A percentile compares a stretch with the other conserved stretches of the same genome.
Conservation (phyloP, 2,113 vertebrate species). For the Seriola dumerili region DNA sequence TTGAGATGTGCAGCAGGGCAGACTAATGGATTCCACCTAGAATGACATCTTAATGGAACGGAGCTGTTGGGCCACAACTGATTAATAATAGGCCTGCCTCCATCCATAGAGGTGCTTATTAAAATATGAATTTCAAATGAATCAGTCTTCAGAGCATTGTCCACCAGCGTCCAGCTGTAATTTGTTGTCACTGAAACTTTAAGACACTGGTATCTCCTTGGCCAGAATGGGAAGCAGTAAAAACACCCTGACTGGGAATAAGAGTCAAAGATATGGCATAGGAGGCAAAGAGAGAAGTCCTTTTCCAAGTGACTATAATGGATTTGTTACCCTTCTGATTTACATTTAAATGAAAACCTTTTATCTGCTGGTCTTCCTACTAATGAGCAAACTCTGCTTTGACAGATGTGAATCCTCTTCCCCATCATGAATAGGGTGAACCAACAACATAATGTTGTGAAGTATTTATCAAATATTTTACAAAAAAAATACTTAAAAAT, state of each 20-base stretch:
- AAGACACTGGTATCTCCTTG: slow-evolving; percentile 44
- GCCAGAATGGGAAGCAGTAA: slow-evolving; percentile 57
- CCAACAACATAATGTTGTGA: slow-evolving; percentile 7
- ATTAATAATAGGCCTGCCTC: slow-evolving; percentile 61
- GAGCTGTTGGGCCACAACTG: slow-evolving; percentile 60
- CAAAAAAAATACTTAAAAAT: neutral
- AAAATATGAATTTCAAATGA: slow-evolving; percentile 73
- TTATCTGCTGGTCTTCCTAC: slow-evolving; percentile 78
- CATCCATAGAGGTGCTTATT: slow-evolving; percentile 56
- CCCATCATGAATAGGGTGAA: slow-evolving; percentile 34
- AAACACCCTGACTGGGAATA: slow-evolving; percentile 56
- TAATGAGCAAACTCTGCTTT: slow-evolving; percentile 66
- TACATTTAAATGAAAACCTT: slow-evolving; percentile 85
- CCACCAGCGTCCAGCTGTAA: slow-evolving; percentile 52
- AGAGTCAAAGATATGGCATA: slow-evolving; percentile 66
- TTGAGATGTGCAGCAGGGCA: slow-evolving; percentile 56
- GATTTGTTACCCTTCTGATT: slow-evolving; percentile 83
- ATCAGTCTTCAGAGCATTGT: slow-evolving; percentile 51
- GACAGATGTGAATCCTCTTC: slow-evolving; percentile 64
- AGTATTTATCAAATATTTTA: neutral
- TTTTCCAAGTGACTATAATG: slow-evolving; percentile 77
- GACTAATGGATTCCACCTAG: slow-evolving; percentile 66
- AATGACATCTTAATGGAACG: slow-evolving; percentile 67
- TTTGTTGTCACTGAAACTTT: slow-evolving; percentile 69
- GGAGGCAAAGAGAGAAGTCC: slow-evolving; percentile 53